Percentiles rank a stretch among this genome's conserved stretches.
phyloP scores from a whole-genome alignment of 2,888 invertebrate species.

The Scrobipalpa costella region DNA sequence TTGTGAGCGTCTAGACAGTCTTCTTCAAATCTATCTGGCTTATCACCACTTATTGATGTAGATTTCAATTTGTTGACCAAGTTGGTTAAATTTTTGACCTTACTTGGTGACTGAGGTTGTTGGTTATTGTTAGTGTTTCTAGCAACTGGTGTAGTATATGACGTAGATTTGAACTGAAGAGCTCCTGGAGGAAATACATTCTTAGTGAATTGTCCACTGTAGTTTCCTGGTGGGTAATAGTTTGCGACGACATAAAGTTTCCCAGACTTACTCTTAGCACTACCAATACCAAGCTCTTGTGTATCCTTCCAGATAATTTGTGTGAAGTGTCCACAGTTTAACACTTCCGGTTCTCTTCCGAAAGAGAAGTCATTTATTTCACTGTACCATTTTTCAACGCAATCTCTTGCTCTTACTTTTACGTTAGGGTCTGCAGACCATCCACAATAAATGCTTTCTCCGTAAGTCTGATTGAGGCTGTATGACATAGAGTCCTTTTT shows the following conservation, averaged over 20 bases:
- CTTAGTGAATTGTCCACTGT: constrained; percentile 84
- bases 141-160: constrained; percentile 34
- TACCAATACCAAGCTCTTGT: constrained; percentile 87
- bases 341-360: constrained; percentile 83
- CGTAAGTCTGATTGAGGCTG: constrained; percentile 82
- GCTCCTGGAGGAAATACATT: constrained; percentile 84
- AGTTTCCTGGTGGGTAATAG: constrained; percentile 92
- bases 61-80: constrained; percentile 65
- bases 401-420: constrained; percentile 84
- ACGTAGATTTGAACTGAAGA: constrained; percentile 55
- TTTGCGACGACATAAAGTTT: constrained; percentile 92
- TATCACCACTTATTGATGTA: constrained; percentile 60
- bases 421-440: constrained; percentile 84
- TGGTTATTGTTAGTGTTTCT: constrained; percentile 60
- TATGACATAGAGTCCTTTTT: constrained; percentile 84
- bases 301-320: constrained; percentile 92
- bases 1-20: constrained; percentile 90
- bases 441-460: constrained; percentile 87
- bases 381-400: constrained; percentile 88
- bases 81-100: constrained; percentile 64
- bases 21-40: constrained; percentile 76
- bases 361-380: constrained; percentile 87
- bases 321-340: constrained; percentile 85
- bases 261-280: constrained; percentile 87
- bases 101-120: constrained; percentile 51